Conservation (phyloP, 92 coral and sea anemone genomes). For the Meandrina meandrites region DNA sequence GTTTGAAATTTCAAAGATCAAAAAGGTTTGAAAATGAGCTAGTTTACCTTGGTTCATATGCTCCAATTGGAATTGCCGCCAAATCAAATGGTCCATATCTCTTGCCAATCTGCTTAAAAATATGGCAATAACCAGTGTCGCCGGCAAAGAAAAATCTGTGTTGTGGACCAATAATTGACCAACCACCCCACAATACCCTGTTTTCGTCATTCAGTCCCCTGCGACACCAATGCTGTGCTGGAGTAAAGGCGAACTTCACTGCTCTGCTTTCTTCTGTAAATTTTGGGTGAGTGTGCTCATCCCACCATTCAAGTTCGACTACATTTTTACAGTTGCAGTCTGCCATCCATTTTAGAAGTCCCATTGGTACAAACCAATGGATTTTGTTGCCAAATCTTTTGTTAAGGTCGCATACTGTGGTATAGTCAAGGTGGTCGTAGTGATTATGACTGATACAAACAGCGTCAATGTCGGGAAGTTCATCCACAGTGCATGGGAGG, state of each 20-base stretch:
- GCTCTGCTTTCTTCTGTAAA: conserved; percentile 33
- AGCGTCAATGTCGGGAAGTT: conserved; percentile 88
- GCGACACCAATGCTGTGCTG: conserved; percentile 95
- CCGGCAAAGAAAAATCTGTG: conserved; percentile 90
- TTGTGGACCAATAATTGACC: conserved; percentile 84
- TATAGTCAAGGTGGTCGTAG: conserved; percentile 86
- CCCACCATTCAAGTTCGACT: conserved; percentile 93
- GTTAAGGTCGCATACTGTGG: conserved; percentile 68
- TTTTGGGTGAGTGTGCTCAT: conserved; percentile 50
- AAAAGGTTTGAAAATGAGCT: not conserved
- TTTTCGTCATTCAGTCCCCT: conserved; percentile 74
- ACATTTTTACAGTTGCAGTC: conserved; percentile 83
- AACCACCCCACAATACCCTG: conserved; percentile 92
- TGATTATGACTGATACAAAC: conserved; percentile 94
- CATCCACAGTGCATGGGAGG: conserved; percentile 70
- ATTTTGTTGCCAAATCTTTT: conserved; percentile 59
- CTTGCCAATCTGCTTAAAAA: conserved; percentile 82
- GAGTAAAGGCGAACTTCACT: conserved; percentile 79
- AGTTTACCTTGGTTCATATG: conserved; percentile 87
- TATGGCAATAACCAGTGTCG: conserved; percentile 87
- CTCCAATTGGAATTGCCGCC: conserved; percentile 97
- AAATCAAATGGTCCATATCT: conserved; percentile 95
- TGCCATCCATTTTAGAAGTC: conserved; percentile 81
- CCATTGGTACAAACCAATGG: conserved; percentile 93
- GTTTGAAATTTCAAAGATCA: no score